Base-by-base conservation (phyloP, 53 echinoderm and acorn worm genomes). In the Actinopyga echinites region DNA sequence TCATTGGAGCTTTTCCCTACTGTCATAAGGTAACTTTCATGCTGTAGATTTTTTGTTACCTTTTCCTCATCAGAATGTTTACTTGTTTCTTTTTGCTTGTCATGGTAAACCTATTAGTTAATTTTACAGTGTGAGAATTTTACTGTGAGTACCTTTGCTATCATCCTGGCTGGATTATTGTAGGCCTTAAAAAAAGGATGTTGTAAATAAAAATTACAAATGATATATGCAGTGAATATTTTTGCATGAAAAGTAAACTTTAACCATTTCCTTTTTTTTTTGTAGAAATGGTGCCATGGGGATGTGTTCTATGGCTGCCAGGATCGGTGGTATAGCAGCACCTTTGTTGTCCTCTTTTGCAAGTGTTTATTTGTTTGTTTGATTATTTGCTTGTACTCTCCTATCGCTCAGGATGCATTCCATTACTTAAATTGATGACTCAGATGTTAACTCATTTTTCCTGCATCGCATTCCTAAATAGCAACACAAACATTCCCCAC, bases 201-300 rank as follows among this genome's bases (percentile, higher is more conserved):
- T 4, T 23, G 0, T 23, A 23, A 21, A 0, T 30, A 12, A 30
- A 26, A 62, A 0, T 30, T 62, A 1, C 22, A 62, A 9, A 21
- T 25, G 30, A 21, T 26, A 11, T 28, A 61, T 61, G 10, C 1
- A 17, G 8, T 10, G 19, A 28, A 28, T 1, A 58, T 25, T 58
- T 25, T 21, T 22, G n/a, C 30, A 25, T 61, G 61, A 61, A 61
- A 19, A 12, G 13, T 79, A 49, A 49, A 35, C 32, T 49, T 52
- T 3, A 79, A 82, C 30, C 25, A 5, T 20, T 57, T 62, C 32
- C 52, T 30, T 30, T 6, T 38, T 69, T 52, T 17, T 22, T 43
- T 56, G 9, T 79, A 96, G 96, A 58, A 93, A 93, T 88, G 93
- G 89, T 67, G 93, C 93, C 4, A 91, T 96, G 96, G 96, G 96